These are phyloP conservation scores for Spondyliosoma cantharus DNA, from an alignment of 2,797 vertebrate species.

Conservation along the genomic window DNA sequence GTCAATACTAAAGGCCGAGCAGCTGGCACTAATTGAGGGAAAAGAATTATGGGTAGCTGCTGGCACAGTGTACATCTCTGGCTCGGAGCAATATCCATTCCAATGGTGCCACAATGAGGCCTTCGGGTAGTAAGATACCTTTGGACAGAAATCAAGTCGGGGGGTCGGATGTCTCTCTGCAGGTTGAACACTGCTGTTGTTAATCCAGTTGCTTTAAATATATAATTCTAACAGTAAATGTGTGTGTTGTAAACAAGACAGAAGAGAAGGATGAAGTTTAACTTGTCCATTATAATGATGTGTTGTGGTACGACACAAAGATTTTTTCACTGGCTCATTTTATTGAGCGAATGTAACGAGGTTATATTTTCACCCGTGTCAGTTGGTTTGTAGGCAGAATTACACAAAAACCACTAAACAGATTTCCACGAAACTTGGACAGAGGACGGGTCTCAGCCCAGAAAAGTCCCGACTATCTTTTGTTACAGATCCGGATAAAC, in stretches of 20 bases:
- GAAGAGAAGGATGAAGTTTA: background rate
- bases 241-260: background rate
- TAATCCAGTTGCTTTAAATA: slow-evolving; percentile 37
- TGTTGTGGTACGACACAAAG: no score
- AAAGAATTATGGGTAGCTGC: slow-evolving; percentile 91
- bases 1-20: slow-evolving; percentile 86
- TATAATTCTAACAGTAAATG: background rate
- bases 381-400: no score
- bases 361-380: no score
- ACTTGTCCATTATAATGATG: background rate
- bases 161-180: slow-evolving; percentile 51
- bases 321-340: no score
- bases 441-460: no score
- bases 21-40: slow-evolving; percentile 90
- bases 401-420: no score
- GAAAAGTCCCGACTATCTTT: no score
- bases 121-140: slow-evolving; percentile 52
- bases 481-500: no score
- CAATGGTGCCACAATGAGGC: slow-evolving; percentile 67
- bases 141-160: slow-evolving; percentile 55
- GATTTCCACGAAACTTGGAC: no score
- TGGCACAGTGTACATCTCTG: slow-evolving; percentile 78
- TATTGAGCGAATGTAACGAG: no score
- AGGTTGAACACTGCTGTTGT: slow-evolving; percentile 41
- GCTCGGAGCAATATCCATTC: slow-evolving; percentile 61